These are phyloP conservation scores for Gambusia holbrooki DNA, from an alignment of 2,113 vertebrate genomes.

Conservation along the genomic window DNA sequence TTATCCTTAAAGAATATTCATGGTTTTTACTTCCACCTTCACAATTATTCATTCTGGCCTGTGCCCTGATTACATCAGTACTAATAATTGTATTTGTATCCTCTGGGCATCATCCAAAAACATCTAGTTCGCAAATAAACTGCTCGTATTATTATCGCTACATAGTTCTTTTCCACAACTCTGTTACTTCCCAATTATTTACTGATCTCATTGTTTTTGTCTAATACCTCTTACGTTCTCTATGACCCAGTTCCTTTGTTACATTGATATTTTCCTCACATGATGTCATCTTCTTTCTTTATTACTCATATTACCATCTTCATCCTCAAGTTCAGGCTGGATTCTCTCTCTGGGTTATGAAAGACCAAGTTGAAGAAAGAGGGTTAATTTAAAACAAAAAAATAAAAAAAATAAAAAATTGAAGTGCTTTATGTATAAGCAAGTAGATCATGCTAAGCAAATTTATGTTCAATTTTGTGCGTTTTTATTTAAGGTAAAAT, in stretches of 20 bases:
- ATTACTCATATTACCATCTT: too few relatives aligned
- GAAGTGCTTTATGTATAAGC: too few relatives aligned
- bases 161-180: neutral
- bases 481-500: neutral
- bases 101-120: neutral
- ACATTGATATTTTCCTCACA: too few relatives aligned
- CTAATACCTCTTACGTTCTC: neutral
- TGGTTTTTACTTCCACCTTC: neutral
- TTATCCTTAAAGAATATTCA: neutral
- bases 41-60: neutral
- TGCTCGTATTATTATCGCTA: neutral
- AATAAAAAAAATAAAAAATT: too few relatives aligned
- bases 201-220: neutral
- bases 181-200: neutral
- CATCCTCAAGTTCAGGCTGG: too few relatives aligned
- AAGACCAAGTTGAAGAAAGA: too few relatives aligned
- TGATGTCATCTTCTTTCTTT: too few relatives aligned
- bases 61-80: neutral
- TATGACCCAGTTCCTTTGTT: too few relatives aligned
- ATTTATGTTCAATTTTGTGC: too few relatives aligned
- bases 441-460: too few relatives aligned
- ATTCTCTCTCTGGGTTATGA: too few relatives aligned
- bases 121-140: neutral
- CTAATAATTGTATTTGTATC: neutral
- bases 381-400: too few relatives aligned